Evolutionary conservation across 1,140 invertebrate genomes (phyloP).

Genomic region (Apolygus lucorum): DNA sequence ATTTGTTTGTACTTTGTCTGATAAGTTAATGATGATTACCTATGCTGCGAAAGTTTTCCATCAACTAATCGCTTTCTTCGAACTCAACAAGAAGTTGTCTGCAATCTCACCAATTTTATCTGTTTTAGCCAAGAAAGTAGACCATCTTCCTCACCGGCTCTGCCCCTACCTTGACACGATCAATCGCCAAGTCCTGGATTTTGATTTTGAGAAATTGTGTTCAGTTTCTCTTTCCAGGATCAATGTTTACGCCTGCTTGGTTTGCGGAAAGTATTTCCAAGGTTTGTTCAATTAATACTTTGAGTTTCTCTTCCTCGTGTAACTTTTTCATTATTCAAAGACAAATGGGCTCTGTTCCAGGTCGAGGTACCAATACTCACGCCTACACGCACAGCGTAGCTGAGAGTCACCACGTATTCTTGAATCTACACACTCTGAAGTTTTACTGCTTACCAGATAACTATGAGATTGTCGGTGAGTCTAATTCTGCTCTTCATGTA

Average conservation of each 20-base stretch:
- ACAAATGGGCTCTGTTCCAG: slow-evolving; percentile 44
- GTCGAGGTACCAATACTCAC: slow-evolving; percentile 94
- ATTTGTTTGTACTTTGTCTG: not conserved
- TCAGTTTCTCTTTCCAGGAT: slow-evolving; percentile 96
- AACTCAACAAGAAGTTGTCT: not conserved
- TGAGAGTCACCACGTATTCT: slow-evolving; percentile 94
- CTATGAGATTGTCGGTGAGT: slow-evolving; percentile 93
- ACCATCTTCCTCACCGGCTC: slow-evolving; percentile 38
- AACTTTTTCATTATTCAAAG: not conserved
- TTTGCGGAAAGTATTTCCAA: slow-evolving; percentile 99
- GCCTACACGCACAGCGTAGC: slow-evolving; percentile 98
- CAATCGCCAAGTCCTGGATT: slow-evolving; percentile 93
- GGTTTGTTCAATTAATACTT: slow-evolving; percentile 39
- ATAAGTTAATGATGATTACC: not conserved
- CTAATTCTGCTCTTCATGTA: too few relatives aligned
- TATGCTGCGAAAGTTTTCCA: not conserved
- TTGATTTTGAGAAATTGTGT: slow-evolving; percentile 99
- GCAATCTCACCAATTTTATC: not conserved
- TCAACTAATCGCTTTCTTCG: too few relatives aligned
- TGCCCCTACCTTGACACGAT: slow-evolving; percentile 97
- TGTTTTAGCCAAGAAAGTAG: slow-evolving; percentile 28
- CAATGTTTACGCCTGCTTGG: slow-evolving; percentile 99
- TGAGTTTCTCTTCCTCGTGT: not conserved
- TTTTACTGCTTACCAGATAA: slow-evolving; percentile 99
- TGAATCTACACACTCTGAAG: slow-evolving; percentile 93